Percentiles rank a stretch among this genome's conserved stretches.
Conservation (phyloP, 2,888 invertebrate genomes). For the Drosophila hawaiiensis region DNA sequence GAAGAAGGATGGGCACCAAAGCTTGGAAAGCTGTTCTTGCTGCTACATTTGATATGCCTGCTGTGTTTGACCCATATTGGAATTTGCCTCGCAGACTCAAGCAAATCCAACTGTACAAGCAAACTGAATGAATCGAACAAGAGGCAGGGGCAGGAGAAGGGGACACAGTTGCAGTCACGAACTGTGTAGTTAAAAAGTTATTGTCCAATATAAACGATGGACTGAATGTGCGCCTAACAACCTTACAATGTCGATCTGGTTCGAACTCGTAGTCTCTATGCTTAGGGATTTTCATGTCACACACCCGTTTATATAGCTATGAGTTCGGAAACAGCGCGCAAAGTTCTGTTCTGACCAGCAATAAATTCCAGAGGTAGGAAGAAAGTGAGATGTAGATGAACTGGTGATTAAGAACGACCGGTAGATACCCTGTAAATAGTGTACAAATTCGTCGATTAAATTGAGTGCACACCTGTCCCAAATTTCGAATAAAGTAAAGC, state of each 20-base stretch:
- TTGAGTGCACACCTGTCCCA: too few species aligned
- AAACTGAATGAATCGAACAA: not conserved
- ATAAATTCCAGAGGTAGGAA: slow-evolving; percentile 22
- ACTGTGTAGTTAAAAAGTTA: slow-evolving; percentile 60
- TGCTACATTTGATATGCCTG: slow-evolving; percentile 73
- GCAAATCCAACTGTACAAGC: slow-evolving; percentile 38
- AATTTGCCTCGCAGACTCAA: slow-evolving; percentile 61
- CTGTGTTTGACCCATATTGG: slow-evolving; percentile 78
- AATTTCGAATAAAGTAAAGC: too few species aligned
- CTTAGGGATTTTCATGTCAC: slow-evolving; percentile 11
- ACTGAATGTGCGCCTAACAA: slow-evolving; percentile 17
- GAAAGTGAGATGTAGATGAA: not conserved
- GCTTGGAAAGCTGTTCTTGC: slow-evolving; percentile 61
- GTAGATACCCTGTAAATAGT: not conserved
- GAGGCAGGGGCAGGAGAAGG: not conserved
- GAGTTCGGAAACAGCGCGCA: slow-evolving; percentile 4
- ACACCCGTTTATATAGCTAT: slow-evolving; percentile 4
- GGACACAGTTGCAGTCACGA: slow-evolving; percentile 62
- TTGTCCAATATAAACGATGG: slow-evolving; percentile 40
- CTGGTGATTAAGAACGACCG: not conserved
- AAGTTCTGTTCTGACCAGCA: slow-evolving; percentile 14
- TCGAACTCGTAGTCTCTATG: slow-evolving; percentile 25
- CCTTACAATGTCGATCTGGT: not conserved
- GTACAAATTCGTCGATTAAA: not conserved
- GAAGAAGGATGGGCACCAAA: slow-evolving; percentile 19